phyloP scores from a whole-genome alignment of 2,113 vertebrate species.

The Sterrhoptilus dennistouni region DNA sequence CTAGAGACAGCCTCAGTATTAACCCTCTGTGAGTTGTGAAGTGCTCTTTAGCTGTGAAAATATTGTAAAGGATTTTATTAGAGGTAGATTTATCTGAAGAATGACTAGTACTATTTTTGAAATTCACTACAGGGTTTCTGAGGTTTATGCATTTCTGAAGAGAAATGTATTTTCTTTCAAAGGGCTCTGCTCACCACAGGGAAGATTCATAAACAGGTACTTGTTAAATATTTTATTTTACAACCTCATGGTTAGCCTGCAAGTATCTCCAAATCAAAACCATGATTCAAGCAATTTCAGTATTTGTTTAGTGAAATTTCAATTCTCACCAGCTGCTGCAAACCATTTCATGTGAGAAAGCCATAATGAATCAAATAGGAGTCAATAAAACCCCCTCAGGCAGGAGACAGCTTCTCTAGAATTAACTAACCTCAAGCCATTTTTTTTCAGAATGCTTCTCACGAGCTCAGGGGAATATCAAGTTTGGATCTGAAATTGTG shows the following conservation, averaged over 20 bases:
- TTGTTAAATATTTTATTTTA: not conserved
- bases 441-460: not conserved
- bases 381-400: not conserved
- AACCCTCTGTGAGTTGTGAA: not conserved
- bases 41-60: not conserved
- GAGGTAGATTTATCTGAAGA: not conserved
- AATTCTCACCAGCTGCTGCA: not conserved
- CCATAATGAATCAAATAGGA: not conserved
- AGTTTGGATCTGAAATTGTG: not conserved
- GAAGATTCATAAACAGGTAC: not conserved
- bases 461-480: not conserved
- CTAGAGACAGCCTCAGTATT: not conserved
- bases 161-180: conserved; percentile 1
- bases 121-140: not conserved
- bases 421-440: not conserved
- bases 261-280: not conserved
- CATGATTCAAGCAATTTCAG: not conserved
- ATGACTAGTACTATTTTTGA: not conserved
- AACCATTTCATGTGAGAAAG: not conserved
- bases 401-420: not conserved
- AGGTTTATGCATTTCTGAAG: not conserved
- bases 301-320: not conserved
- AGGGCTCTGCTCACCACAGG: not conserved
- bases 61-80: not conserved
- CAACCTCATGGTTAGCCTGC: not conserved